Base-by-base conservation (phyloP, 2,797 vertebrate species). In the Octomys mimax region DNA sequence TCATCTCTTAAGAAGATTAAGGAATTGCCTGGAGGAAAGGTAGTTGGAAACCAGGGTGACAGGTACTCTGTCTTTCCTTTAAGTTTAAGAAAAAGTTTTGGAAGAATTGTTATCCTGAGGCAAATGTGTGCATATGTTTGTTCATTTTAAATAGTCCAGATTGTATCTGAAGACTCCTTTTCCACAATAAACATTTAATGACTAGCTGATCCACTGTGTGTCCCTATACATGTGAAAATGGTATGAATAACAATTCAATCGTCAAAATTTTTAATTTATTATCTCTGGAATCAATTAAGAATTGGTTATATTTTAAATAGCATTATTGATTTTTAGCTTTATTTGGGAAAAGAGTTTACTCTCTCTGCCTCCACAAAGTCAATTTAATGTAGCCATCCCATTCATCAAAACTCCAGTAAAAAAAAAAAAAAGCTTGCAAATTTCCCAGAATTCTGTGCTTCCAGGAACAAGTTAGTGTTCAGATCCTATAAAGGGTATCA, bases 61-160 rank as follows among this genome's bases (percentile, higher is more conserved):
- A 80, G 26, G 7, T 42, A 71, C n/a, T 73, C 13, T 64, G 14
- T 94, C 83, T 92, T 88, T 52, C 64, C 66, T 52, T 87, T 26
- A 78, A 7, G 10, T 77, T 91, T 49, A 77, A 62, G 21, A 36
- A 64, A 73, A 83, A 36, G 33, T 80, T 75, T 95, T 33, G 66
- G 42, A 95, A 96, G 73, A 87, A 83, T 79, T 87, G 13, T 33
- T 95, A 88, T 49, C 89, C 79, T n/a, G 22, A 66, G 68, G 64
- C 46, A 85, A 89, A 81, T 33, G 39, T 87, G 49, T 95, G 52
- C 21, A 62, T 78, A 14, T 57, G 62, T 81, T 87, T 93, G 64
- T 87, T 96, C 68, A 92, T 89, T 95, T 96, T 92, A 89, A 93
- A 89, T 42, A 82, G 49, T 24, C 9, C 26, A 79, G 94, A 52